Evolutionary conservation across 35 echinoderm and acorn worm species (phyloP), one percentile per base, ranked within the genome.

Genomic region (Ptychodera flava): DNA sequence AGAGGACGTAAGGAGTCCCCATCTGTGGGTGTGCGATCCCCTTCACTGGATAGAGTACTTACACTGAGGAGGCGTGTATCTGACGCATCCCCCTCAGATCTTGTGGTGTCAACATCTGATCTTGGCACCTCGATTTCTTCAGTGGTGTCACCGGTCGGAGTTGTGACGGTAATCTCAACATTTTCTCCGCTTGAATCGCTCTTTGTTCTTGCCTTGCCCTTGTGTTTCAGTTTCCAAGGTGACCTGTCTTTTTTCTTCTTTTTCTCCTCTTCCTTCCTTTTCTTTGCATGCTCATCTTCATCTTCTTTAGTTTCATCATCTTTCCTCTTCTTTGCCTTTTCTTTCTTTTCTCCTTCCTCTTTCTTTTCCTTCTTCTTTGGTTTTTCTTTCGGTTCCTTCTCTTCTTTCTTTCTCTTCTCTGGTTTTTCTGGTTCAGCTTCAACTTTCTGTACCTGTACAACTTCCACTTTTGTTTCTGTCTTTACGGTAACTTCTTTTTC

Each of bases 221-320:
- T 64, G 45, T 64, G 45, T 64, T 64, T 64, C 45, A 64, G 45
- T 64, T 12, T 64, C 45, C 45, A 64, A 12, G 45, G 22, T 84
- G 28, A 28, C 34, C 35, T 84, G 29, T 84, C 34, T 29, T 36
- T 34, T 37, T 84, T 36, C 34, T 84, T 34, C 33, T 84, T 34
- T 37, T 36, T 84, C 34, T 84, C 34, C 14, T 84, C 82, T 84
- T 84, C 34, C 35, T 84, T 29, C 34, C 29, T 37, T 84, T 15
- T 34, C 35, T 84, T 29, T 12, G 32, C 34, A 34, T 36, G 12
- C 12, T 84, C 82, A 15, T 37, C 29, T 12, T 84, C 34, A 34
- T 36, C 29, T 84, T 34, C 33, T 84, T 84, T 35, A 1, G 1
- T 84, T 84, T 2, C 34, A 1, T 84, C 33, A 10, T 36, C 6